Evolutionary conservation across 2,888 invertebrate species (phyloP), one percentile per base, ranked within the genome.

Genomic region (Norana najaformis): DNA sequence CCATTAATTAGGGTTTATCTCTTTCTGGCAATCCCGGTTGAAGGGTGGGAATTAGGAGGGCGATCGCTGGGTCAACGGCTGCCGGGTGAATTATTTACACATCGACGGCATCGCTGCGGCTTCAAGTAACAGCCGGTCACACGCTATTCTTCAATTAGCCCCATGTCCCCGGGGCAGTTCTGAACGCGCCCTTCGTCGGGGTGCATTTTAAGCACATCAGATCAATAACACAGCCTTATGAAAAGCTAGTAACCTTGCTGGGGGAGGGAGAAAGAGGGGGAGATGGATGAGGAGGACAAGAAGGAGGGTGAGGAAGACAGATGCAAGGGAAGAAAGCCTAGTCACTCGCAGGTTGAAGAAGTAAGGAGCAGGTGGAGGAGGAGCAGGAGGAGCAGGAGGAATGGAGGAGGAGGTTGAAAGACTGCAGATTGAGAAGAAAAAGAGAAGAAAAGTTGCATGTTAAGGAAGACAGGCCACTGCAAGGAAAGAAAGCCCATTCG

Each of bases 1-100:
- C 69, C 69, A 69, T 69, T 69, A 69, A 69, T 69, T 69, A 69
- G 69, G 69, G 69, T 69, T 69, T 69, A 69, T 69, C 69, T 69
- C 69, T 69, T 69, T 69, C 69, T 69, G 11, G 30, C 69, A 69
- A 69, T 69, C 69, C 69, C 69, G 0, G 69, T n/a, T 69, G 69
- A 69, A 69, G 69, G 69, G n/a, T 69, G 69, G 69, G 69, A n/a
- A 69, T 69, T 69, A 69, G 30, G 11, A n/a, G 69, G 30, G 69
- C 8, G 8, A 30, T 69, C 69, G 30, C 30, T 30, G 30, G 69
- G 47, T 47, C 69, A 8, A 0, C 16, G 30, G n/a, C 16, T 3
- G 47, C 47, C 2, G 47, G 30, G 69, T 69, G 69, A 69, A 69
- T 69, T 69, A 69, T 69, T 69, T 69, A 69, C 69, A 69, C 69